phyloP scores from a whole-genome alignment of 2,888 invertebrate genomes.

The Parnassius glacialis region DNA sequence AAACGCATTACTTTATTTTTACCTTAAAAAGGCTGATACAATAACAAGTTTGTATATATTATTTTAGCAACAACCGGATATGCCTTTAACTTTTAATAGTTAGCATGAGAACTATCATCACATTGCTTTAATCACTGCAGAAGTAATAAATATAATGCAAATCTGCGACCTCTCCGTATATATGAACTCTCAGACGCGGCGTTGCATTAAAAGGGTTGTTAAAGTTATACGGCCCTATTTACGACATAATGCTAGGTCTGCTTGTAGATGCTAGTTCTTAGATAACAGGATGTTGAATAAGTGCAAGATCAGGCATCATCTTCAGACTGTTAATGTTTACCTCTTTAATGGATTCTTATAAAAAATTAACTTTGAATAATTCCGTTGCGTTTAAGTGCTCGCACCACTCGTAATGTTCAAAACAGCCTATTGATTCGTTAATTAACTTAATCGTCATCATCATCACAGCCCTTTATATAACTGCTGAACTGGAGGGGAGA shows the following conservation, averaged over 20 bases:
- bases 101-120: conserved; percentile 3
- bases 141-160: conserved; percentile 17
- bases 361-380: no score
- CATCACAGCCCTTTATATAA: no score
- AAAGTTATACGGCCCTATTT: conserved; percentile 23
- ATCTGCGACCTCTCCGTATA: conserved; percentile 5
- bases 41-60: no score
- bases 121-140: conserved; percentile 12
- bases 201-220: conserved; percentile 18
- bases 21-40: no score
- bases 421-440: no score
- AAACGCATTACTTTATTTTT: no score
- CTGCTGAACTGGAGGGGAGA: no score
- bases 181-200: conserved; percentile 14
- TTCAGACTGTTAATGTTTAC: neutral
- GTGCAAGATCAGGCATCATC: neutral
- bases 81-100: neutral
- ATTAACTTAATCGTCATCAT: no score
- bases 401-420: no score
- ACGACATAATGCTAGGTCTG: conserved; percentile 21
- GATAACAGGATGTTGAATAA: conserved; percentile 13
- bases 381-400: neutral
- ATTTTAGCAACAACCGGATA: neutral
- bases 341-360: no score
- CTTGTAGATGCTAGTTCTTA: conserved; percentile 11